A percentile compares a stretch with the other conserved stretches of the same genome.
Conservation (phyloP, 2,113 vertebrate species). For the Nyctibius bracteatus region DNA sequence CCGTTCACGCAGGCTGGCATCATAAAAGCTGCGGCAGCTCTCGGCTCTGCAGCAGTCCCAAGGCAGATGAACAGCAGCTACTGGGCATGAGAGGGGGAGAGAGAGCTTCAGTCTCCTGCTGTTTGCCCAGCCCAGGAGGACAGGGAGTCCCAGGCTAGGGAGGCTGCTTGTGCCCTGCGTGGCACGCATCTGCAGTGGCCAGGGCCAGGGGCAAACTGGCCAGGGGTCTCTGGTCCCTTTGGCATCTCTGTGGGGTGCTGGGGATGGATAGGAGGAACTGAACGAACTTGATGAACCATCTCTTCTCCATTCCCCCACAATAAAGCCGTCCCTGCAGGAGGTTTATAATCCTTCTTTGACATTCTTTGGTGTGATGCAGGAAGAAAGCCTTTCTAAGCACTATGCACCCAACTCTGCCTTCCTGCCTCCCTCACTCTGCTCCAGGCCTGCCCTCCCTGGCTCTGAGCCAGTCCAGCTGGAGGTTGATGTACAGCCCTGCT, state of each 20-base stretch:
- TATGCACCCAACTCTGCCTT: neutral
- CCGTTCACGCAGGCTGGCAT: accelerated
- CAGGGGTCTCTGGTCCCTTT: neutral
- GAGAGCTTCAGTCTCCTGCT: neutral
- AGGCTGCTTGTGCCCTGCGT: neutral
- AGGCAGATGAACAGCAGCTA: neutral
- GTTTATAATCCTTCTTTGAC: neutral
- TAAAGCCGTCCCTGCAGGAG: conserved; percentile 1
- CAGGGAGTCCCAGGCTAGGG: neutral
- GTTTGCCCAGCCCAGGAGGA: neutral
- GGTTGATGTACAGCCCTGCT: neutral
- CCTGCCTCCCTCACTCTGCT: neutral
- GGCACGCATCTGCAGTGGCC: neutral
- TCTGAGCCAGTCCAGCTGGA: neutral
- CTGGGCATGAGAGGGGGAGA: neutral
- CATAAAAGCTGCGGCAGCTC: neutral
- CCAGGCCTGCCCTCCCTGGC: neutral
- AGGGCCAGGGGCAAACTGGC: neutral
- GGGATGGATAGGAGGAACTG: neutral
- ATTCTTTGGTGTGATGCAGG: neutral
- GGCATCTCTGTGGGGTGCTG: neutral
- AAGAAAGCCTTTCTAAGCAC: neutral
- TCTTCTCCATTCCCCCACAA: neutral
- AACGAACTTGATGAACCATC: neutral
- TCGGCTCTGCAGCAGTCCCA: neutral